Conservation (phyloP, 2,888 invertebrate genomes). For the Platycnemis pennipes region DNA sequence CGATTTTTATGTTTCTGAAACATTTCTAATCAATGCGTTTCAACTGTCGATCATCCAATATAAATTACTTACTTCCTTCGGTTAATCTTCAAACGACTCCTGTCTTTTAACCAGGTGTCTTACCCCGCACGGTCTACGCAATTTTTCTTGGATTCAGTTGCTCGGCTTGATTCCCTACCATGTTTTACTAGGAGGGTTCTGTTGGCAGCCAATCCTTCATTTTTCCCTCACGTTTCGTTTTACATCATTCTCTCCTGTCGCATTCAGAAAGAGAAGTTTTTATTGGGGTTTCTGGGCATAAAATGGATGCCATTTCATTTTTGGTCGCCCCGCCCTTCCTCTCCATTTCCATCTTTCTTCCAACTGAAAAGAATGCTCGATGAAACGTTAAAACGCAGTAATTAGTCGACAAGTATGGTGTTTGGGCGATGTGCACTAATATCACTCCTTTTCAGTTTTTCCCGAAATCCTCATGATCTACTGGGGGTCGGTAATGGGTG, state of each 20-base stretch:
- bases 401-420: not conserved
- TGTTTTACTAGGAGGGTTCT: not conserved
- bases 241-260: not conserved
- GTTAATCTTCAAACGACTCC: too few relatives aligned
- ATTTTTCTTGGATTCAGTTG: not conserved
- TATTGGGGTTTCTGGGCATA: not conserved
- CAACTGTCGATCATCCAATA: too few relatives aligned
- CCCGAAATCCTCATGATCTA: not conserved
- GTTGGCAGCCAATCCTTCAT: not conserved
- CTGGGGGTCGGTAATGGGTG: not conserved
- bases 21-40: too few relatives aligned
- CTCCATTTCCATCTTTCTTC: not conserved
- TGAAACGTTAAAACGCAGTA: not conserved
- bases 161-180: not conserved
- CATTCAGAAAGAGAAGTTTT: not conserved
- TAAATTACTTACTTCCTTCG: too few relatives aligned
- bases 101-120: too few relatives aligned
- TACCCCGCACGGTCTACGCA: too few relatives aligned
- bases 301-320: not conserved
- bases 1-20: too few relatives aligned
- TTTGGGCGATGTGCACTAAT: not conserved
- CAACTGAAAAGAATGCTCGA: not conserved
- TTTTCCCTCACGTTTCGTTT: not conserved
- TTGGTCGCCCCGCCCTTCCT: not conserved
- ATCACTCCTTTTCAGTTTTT: not conserved